phyloP scores from a whole-genome alignment of 2,888 invertebrate species.

The Epinotia ramella region DNA sequence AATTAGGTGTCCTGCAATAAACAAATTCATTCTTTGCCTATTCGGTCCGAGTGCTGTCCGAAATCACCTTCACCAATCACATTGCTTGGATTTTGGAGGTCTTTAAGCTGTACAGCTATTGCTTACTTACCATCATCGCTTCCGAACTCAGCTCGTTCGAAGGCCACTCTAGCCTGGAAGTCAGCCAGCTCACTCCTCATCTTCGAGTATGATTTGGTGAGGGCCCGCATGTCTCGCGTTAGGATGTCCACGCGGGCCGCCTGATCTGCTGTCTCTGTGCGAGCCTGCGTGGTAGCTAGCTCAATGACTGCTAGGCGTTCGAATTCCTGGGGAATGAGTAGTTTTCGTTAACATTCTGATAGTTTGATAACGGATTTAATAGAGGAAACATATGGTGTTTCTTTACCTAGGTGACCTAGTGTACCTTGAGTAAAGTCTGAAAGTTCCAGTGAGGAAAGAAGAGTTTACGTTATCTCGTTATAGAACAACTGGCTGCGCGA shows the following conservation, averaged over 20 bases:
- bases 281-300: slow-evolving; percentile 80
- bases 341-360: background rate
- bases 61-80: too few relatives aligned
- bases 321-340: slow-evolving; percentile 58
- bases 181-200: slow-evolving; percentile 74
- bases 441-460: too few relatives aligned
- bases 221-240: slow-evolving; percentile 71
- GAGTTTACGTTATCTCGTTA: too few relatives aligned
- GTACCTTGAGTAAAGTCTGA: too few relatives aligned
- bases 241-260: slow-evolving; percentile 66
- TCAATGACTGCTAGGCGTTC: slow-evolving; percentile 79
- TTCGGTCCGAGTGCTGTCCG: background rate
- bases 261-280: slow-evolving; percentile 73
- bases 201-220: slow-evolving; percentile 78
- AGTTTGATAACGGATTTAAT: background rate
- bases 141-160: slow-evolving; percentile 67
- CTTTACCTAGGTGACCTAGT: too few relatives aligned
- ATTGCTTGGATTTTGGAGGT: too few relatives aligned
- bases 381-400: too few relatives aligned
- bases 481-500: too few relatives aligned
- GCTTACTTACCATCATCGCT: slow-evolving; percentile 71
- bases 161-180: slow-evolving; percentile 71
- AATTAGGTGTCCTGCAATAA: slow-evolving; percentile 84
- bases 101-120: background rate
- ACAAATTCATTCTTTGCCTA: too few relatives aligned